phyloP scores from a whole-genome alignment of 2,113 vertebrate genomes.

The Gallinago paraguaiae region DNA sequence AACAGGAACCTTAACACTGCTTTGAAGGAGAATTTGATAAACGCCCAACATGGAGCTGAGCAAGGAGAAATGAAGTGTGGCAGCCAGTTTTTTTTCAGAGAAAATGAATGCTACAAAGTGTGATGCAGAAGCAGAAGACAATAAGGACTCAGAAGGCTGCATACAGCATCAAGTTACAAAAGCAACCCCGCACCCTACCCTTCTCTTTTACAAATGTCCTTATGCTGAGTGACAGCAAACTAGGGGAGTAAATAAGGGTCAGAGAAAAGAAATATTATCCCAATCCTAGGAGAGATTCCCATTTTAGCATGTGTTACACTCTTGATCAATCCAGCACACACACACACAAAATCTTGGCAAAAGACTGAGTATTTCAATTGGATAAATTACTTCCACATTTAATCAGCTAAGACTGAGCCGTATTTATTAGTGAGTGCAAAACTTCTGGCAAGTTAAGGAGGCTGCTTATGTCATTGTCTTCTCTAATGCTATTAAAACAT shows the following conservation, averaged over 20 bases:
- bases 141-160: background rate
- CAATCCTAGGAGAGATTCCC: background rate
- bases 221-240: background rate
- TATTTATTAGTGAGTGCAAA: background rate
- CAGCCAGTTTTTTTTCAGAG: background rate
- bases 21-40: background rate
- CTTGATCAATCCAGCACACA: background rate
- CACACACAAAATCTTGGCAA: background rate
- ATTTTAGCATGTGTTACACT: background rate
- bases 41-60: background rate
- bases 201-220: background rate
- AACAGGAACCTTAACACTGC: background rate
- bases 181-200: background rate
- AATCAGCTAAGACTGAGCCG: constrained; percentile 31
- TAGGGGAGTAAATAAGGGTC: background rate
- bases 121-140: background rate
- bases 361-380: background rate
- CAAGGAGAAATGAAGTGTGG: background rate
- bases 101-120: background rate
- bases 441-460: constrained; percentile 12
- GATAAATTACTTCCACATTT: constrained; percentile 59
- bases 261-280: background rate
- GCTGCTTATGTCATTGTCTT: constrained; percentile 20
- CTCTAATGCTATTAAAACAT: background rate
- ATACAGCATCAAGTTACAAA: background rate